phyloP scores from a whole-genome alignment of 2,797 vertebrate species.

The Mormyrops attenuatus region DNA sequence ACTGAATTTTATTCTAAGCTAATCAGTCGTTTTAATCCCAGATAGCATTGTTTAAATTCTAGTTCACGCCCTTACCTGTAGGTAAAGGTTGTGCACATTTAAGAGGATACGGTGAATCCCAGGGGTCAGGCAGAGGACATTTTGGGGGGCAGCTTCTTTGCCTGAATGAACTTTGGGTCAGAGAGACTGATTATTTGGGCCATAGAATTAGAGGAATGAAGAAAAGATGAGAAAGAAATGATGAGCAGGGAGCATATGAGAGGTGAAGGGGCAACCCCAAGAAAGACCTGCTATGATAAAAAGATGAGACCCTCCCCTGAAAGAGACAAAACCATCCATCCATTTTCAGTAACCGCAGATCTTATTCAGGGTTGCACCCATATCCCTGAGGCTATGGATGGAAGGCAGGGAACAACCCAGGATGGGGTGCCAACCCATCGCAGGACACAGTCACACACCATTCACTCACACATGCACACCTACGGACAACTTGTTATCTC shows the following conservation, averaged over 20 bases:
- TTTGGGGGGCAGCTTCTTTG: conserved; percentile 10
- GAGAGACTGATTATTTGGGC: conserved; percentile 12
- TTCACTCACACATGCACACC: background rate
- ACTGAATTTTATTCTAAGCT: background rate
- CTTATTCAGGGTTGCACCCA: background rate
- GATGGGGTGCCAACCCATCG: background rate
- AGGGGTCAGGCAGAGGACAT: conserved; percentile 16
- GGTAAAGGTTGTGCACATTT: background rate
- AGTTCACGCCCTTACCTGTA: background rate
- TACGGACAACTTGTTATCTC: background rate
- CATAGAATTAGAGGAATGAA: background rate
- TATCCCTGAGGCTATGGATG: background rate
- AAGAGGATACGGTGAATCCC: conserved; percentile 22
- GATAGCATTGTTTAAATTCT: background rate
- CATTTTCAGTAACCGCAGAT: background rate
- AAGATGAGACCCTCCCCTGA: background rate
- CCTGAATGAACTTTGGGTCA: conserved; percentile 26
- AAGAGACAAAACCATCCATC: background rate
- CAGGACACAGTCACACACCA: background rate
- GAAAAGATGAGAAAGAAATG: background rate
- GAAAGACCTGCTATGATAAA: conserved; percentile 39
- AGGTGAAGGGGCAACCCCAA: conserved; percentile 45
- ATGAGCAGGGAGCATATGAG: conserved; percentile 44
- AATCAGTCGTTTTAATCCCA: background rate
- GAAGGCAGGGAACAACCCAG: background rate